A percentile compares a stretch with the other conserved stretches of the same genome.
Evolutionary conservation across 2,113 vertebrate species (phyloP).

Genomic region (Corythaixoides concolor): DNA sequence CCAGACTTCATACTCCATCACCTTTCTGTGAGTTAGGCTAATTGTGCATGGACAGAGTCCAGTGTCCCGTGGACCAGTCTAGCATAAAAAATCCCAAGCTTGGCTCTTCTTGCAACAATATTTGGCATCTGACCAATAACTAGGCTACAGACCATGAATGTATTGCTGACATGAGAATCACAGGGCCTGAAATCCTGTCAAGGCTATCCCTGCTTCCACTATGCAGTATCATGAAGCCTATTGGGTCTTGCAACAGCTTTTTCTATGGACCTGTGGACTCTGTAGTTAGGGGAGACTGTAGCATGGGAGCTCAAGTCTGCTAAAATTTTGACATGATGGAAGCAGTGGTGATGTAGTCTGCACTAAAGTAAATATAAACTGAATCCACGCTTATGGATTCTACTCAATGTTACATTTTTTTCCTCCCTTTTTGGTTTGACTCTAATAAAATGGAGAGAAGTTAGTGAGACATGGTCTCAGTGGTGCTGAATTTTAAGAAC

Average conservation of each 20-base stretch:
- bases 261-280: background rate
- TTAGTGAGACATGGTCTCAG: background rate
- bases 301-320: background rate
- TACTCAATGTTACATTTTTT: background rate
- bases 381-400: background rate
- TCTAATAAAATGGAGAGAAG: background rate
- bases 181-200: background rate
- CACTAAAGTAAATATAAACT: background rate
- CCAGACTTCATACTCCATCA: background rate
- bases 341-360: background rate
- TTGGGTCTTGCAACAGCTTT: background rate
- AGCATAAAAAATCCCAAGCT: background rate
- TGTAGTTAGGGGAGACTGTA: background rate
- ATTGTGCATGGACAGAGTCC: background rate
- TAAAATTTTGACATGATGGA: background rate
- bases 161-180: background rate
- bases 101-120: background rate
- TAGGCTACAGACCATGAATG: background rate
- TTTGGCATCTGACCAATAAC: background rate
- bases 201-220: background rate
- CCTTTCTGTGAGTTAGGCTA: background rate
- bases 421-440: accelerated
- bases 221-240: accelerated
- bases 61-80: background rate
- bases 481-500: background rate